Evolutionary conservation across 2,797 vertebrate species (phyloP), one percentile per base, ranked within the genome.

Genomic region (Lateolabrax maculatus): DNA sequence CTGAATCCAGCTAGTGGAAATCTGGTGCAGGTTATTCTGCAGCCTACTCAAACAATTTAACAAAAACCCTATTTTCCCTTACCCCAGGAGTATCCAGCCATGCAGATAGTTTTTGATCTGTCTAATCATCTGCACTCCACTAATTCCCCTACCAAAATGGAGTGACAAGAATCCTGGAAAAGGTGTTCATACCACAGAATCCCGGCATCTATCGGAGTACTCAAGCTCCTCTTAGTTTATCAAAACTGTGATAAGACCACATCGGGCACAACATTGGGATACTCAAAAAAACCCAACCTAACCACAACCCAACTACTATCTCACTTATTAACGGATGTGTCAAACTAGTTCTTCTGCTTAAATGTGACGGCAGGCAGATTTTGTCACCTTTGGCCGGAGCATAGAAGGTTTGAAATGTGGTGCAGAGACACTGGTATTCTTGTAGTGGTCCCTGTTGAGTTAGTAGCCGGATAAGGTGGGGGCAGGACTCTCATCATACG

Each of bases 1-100:
- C 27, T 43, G 61, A 55, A 34, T 53, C 13, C 41, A 51, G 48
- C 46, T 62, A 56, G 72, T 77, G 49, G 10, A 70, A 80, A 49
- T 63, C 43, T 19, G 46, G 9, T 21, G 21, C n/a, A 37, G 48
- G 18, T 57, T 69, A 39, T 48, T 68, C 12, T 64, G 56, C 27
- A 48, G n/a, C 46, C 19, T 34, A n/a, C 23, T 68, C 36, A 49
- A n/a, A 16, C 36, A 51, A 19, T 55, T 55, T 10, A 61, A 37
- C 2, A 58, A 56, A 70, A 78, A 36, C 10, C 27, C 6, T 55
- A 23, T 62, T 31, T 19, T 66, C 39, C 18, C 34, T 19, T 7
- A 65, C 10, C 29, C n/a, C 12, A 27, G 46, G 2, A 61, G 27
- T 16, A 6, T 36, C 1, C 11, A 46, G 8, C n/a, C 25, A 9